Base-by-base conservation (phyloP, 2,113 vertebrate genomes). In the human region DNA sequence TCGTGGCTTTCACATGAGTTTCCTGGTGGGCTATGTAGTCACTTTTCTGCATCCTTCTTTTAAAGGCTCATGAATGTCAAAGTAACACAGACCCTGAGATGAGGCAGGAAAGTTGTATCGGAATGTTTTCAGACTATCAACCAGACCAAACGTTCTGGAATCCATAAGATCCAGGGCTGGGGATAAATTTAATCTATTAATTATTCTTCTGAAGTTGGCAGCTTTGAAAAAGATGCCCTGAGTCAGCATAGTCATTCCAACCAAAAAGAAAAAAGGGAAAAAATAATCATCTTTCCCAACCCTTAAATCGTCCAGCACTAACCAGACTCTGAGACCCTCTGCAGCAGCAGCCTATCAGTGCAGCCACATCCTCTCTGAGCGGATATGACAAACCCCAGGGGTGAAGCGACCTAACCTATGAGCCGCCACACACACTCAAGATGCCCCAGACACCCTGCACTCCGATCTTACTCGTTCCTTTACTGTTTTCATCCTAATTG, bases 341-440 rank as follows among this genome's bases (percentile, higher is more conserved):
- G 22, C 23, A 13, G 27, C 32, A 38, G 11, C 43, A 23, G 2
- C n/a, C 64, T 12, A 10, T 27, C 68, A 66, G 23, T 23, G 43
- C 43, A 20, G 8, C 25, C 20, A 35, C 23, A 6, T 27, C 27
- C 76, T 90, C 25, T 61, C 32, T 23, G 18, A 38, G 13, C 35
- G 35, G 52, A 38, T 35, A 22, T 10, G 35, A 20, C 50, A 64
- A 64, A 35, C 3, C 38, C 57, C 68, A 61, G 40, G 10, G 8
- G 0, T 0, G 9, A 12, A 32, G 25, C 0, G 32, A 52, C 78
- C 59, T 48, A 55, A 50, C 32, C 16, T 25, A 0, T 0, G 64
- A 25, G 81, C 12, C 32, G 14, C 66, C 10, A 38, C 55, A n/a
- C 4, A 40, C 22, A 18, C 30, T 27, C 40, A 73, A 23, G 66